A percentile compares a stretch with the other conserved stretches of the same genome.
Evolutionary conservation across 2,113 vertebrate genomes (phyloP).

Genomic region (Scomber japonicus): DNA sequence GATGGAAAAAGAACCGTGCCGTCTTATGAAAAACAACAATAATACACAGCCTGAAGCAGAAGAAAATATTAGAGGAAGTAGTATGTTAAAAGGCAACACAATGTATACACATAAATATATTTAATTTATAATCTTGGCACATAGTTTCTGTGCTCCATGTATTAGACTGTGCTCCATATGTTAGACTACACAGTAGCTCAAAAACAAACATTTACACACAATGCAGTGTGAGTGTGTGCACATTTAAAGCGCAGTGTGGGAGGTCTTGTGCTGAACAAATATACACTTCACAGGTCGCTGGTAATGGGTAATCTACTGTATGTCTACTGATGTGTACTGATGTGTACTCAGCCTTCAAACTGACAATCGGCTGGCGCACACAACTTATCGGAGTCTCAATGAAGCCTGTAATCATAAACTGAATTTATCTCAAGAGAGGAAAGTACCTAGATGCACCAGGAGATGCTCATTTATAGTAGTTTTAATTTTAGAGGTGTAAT

Average conservation of each 20-base stretch:
- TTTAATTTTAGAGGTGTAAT: neutral
- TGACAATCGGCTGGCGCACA: slow-evolving; percentile 24
- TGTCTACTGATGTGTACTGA: slow-evolving; percentile 34
- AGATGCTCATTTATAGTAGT: neutral
- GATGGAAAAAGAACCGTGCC: neutral
- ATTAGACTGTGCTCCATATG: slow-evolving; percentile 20
- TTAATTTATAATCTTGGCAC: neutral
- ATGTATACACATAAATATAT: neutral
- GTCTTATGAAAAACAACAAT: neutral
- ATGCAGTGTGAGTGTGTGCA: neutral
- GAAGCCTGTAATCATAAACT: slow-evolving; percentile 44
- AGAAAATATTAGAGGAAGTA: neutral
- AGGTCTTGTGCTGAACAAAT: slow-evolving; percentile 56
- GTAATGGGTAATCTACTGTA: slow-evolving; percentile 36
- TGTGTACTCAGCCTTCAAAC: slow-evolving; percentile 38
- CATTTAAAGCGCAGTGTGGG: slow-evolving; percentile 33
- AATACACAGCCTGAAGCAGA: neutral
- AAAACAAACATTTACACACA: slow-evolving; percentile 19
- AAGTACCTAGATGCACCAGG: neutral
- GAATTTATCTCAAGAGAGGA: slow-evolving; percentile 19
- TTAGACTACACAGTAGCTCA: neutral
- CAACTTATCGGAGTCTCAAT: neutral
- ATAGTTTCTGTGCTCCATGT: neutral
- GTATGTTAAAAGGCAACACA: slow-evolving; percentile 3
- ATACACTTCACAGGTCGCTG: slow-evolving; percentile 36